These are phyloP conservation scores for Actenoides lindsayi DNA, from an alignment of 2,113 vertebrate species.

Conservation along the genomic window DNA sequence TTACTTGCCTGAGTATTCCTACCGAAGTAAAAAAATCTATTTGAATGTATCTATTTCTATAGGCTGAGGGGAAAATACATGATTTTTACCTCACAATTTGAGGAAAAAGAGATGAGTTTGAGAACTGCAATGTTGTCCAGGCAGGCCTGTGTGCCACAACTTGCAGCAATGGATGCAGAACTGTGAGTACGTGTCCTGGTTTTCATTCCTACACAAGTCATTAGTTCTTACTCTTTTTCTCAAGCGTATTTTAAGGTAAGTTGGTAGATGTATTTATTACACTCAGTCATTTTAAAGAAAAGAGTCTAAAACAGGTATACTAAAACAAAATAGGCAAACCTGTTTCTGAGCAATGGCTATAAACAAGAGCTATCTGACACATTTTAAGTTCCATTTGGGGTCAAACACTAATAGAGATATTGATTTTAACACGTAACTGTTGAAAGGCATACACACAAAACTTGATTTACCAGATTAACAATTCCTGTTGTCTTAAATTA, in stretches of 20 bases:
- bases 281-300: too few relatives aligned
- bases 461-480: constrained; percentile 5
- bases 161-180: neutral
- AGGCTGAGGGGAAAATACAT: neutral
- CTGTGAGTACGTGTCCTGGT: neutral
- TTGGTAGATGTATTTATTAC: neutral
- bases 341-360: neutral
- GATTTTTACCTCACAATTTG: neutral
- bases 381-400: neutral
- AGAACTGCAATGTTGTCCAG: neutral
- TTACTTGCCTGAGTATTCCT: neutral
- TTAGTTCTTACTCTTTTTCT: neutral
- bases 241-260: neutral
- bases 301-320: neutral
- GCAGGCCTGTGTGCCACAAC: neutral
- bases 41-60: neutral
- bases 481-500: constrained; percentile 10
- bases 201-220: neutral
- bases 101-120: neutral
- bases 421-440: neutral
- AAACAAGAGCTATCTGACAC: neutral
- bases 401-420: neutral
- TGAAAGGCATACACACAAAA: neutral
- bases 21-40: neutral
- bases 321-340: neutral